Conservation (phyloP, 2,888 invertebrate genomes). For the Orchestes rusci region DNA sequence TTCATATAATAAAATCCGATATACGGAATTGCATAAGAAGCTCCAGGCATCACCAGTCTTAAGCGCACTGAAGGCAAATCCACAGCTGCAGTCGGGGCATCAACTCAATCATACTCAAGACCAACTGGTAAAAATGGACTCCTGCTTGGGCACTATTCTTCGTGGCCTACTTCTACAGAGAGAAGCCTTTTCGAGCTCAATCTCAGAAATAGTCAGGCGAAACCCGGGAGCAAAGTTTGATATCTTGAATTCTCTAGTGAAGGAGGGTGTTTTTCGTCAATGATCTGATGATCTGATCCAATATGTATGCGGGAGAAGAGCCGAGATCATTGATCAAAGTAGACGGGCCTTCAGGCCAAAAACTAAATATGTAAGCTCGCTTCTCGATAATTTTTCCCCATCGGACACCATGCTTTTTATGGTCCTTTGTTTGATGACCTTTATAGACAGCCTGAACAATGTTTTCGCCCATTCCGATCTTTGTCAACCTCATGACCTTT, state of each 20-base stretch:
- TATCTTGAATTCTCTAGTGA: neutral
- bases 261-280: neutral
- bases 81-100: neutral
- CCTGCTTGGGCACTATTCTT: neutral
- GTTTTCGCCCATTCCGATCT: neutral
- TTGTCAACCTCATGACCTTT: neutral
- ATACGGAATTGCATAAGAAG: constrained; percentile 5
- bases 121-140: neutral
- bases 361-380: neutral
- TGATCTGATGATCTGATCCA: neutral
- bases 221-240: neutral
- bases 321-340: neutral
- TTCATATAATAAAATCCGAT: neutral
- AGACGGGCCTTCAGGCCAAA: neutral
- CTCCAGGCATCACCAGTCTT: constrained; percentile 1
- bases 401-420: neutral
- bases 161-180: neutral
- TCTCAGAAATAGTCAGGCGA: no score
- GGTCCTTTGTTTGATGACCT: neutral
- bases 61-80: neutral
- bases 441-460: neutral
- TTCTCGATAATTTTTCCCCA: neutral
- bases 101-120: neutral
- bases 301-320: neutral
- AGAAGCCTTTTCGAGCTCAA: neutral